Evolutionary conservation across 1,140 invertebrate genomes (phyloP), one percentile per base, ranked within the genome.

Genomic region (Lasaia peninsularis): DNA sequence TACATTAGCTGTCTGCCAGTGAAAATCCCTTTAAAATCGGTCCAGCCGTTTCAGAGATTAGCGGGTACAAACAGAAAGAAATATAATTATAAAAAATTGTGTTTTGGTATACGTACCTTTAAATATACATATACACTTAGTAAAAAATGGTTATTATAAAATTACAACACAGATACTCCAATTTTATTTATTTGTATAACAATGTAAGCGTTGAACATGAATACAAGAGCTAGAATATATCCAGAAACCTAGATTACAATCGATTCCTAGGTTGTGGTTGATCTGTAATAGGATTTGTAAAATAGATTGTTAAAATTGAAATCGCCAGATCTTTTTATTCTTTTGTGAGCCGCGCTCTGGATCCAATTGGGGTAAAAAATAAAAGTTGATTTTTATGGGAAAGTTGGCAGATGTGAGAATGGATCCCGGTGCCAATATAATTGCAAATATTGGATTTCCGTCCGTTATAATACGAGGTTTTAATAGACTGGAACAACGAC

Each of bases 251-350:
- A 59, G 62, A 56, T 58, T 52, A 52, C 52, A 59, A 56, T 63
- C 49, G 57, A 58, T 44, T 40, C 49, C 53, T 59, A 58, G 9
- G 12, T 52, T 35, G 35, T 16, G 62, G 53, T 59, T 53, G 52
- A 48, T 50, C 31, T 20, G 56, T 40, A 54, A 63, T 63, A 60
- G 57, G 57, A 60, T 59, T 60, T 58, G 56, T 31, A 56, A 37
- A 37, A 60, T 59, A 53, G 53, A 63, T 55, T 63, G 49, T 56
- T 63, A 56, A 63, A 63, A 63, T 63, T 59, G 62, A 59, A 63
- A 21, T 48, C n/a, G 40, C 40, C 18, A 48, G 11, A 11, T 21
- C 20, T 20, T 48, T 48, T 48, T 48, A 48, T 48, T 48, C 40
- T n/a, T 21, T 48, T 21, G 3, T 20, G 18, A 48, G 11, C 40